A percentile compares a stretch with the other conserved stretches of the same genome.
Conservation (phyloP, 2,797 vertebrate species). For the Serranus cabrilla region DNA sequence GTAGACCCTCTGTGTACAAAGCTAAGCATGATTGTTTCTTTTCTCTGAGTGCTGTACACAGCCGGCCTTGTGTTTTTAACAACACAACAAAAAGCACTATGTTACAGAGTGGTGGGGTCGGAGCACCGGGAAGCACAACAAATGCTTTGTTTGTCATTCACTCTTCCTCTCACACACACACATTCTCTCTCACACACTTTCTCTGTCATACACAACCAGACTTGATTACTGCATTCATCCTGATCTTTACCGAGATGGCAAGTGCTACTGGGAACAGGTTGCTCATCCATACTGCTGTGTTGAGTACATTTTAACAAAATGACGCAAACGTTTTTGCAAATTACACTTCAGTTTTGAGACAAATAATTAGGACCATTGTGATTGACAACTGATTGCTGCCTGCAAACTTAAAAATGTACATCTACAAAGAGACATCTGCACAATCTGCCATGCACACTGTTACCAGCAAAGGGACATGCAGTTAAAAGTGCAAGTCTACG, state of each 20-base stretch:
- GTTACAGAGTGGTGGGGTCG: constrained; percentile 60
- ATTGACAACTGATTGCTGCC: constrained; percentile 68
- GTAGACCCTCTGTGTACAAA: constrained; percentile 10
- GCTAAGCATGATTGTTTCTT: constrained; percentile 24
- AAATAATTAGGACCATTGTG: constrained; percentile 69
- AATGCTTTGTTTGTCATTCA: constrained; percentile 39
- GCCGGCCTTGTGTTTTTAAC: constrained; percentile 37
- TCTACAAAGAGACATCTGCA: constrained; percentile 81
- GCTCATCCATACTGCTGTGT: constrained; percentile 64
- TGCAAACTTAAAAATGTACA: constrained; percentile 71
- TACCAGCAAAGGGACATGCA: constrained; percentile 82
- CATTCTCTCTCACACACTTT: not conserved
- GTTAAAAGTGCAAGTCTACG: constrained; percentile 83
- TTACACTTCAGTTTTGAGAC: constrained; percentile 65
- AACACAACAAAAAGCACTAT: constrained; percentile 55
- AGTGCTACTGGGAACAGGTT: constrained; percentile 76
- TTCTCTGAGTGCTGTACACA: constrained; percentile 41
- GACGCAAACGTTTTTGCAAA: constrained; percentile 66
- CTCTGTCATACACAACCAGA: not conserved
- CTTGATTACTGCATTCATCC: constrained; percentile 62
- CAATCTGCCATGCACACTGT: constrained; percentile 83
- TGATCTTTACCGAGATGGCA: constrained; percentile 63
- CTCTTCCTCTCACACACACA: not conserved
- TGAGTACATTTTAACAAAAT: constrained; percentile 63
- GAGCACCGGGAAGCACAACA: constrained; percentile 70